Evolutionary conservation across 1,140 invertebrate genomes (phyloP).

Genomic region (Coptotermes formosanus): DNA sequence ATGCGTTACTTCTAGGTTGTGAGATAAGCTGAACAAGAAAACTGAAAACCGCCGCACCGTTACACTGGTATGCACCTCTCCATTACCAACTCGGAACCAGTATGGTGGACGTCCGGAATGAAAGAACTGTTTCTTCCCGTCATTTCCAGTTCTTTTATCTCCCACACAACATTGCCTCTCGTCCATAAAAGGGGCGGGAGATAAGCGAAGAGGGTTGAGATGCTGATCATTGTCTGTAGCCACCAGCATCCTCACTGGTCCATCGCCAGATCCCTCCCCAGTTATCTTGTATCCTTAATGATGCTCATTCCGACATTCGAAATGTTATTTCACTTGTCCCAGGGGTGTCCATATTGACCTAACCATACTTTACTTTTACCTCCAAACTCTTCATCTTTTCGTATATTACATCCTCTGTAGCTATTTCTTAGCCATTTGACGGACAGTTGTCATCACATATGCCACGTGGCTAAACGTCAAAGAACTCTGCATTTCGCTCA

Average conservation of each 20-base stretch:
- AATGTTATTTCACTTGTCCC: not conserved
- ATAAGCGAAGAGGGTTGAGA: not conserved
- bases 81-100: not conserved
- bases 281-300: not conserved
- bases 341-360: not conserved
- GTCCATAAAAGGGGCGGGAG: slow-evolving; percentile 16
- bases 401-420: too few species aligned
- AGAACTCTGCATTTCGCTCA: too few species aligned
- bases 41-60: not conserved
- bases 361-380: too few species aligned
- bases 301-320: not conserved
- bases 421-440: too few species aligned
- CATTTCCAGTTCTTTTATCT: slow-evolving; percentile 3
- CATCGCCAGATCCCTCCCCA: not conserved
- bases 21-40: too few species aligned
- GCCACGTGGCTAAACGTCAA: too few species aligned
- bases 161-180: not conserved
- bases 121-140: slow-evolving; percentile 5
- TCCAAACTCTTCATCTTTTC: too few species aligned
- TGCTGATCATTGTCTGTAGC: not conserved
- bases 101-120: not conserved
- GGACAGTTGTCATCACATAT: too few species aligned
- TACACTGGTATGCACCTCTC: not conserved
- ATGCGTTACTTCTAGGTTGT: too few species aligned
- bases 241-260: slow-evolving; percentile 6